Conservation (phyloP, 2,797 vertebrate genomes). For the Danionella dracula region DNA sequence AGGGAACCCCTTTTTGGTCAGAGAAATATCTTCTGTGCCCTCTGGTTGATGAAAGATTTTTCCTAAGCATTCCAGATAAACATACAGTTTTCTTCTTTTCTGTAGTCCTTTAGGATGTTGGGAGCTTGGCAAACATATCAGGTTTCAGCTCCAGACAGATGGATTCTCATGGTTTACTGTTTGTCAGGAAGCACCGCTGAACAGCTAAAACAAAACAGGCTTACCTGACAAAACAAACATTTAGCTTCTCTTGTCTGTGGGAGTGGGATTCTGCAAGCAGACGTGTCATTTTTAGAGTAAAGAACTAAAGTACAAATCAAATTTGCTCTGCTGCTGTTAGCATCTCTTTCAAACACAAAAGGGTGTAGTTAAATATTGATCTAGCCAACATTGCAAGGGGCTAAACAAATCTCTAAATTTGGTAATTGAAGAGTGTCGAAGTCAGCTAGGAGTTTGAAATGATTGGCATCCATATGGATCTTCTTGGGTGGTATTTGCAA, state of each 20-base stretch:
- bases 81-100: not conserved
- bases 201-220: slow-evolving; percentile 9
- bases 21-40: too few relatives aligned
- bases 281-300: not conserved
- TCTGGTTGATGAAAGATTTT: not conserved
- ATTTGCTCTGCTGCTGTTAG: not conserved
- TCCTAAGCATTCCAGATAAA: not conserved
- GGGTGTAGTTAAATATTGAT: not conserved
- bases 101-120: not conserved
- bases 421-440: not conserved
- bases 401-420: not conserved
- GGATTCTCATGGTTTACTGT: not conserved
- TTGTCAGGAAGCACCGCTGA: not conserved
- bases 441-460: not conserved
- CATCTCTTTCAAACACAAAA: not conserved
- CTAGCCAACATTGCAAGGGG: not conserved
- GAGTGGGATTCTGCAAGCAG: not conserved
- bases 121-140: not conserved
- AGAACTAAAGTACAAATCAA: slow-evolving; percentile 1
- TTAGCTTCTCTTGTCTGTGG: not conserved
- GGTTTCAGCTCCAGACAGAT: slow-evolving; percentile 2
- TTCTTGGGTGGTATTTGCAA: not conserved
- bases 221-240: slow-evolving; percentile 6
- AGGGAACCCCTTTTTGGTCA: too few relatives aligned
- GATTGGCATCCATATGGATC: not conserved